These are phyloP conservation scores for Scatophagus argus DNA, from an alignment of 2,113 vertebrate species.

Conservation along the genomic window DNA sequence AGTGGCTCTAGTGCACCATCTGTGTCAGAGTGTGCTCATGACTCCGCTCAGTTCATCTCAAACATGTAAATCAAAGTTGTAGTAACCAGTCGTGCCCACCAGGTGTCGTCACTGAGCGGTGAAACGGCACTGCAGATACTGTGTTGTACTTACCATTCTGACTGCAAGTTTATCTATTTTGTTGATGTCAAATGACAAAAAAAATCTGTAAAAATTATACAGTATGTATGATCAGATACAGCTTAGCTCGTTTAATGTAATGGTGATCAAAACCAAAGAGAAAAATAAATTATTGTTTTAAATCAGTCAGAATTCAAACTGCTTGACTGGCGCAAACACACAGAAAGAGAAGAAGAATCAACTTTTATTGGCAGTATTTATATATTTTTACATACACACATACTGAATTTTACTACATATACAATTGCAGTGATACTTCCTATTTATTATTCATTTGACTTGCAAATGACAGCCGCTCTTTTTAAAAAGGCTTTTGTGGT, in stretches of 20 bases:
- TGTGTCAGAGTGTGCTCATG: slow-evolving; percentile 2
- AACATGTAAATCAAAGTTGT: background rate
- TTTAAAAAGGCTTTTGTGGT: background rate
- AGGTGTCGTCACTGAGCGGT: slow-evolving; percentile 53
- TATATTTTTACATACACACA: background rate
- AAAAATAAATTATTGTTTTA: no score
- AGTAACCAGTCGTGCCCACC: slow-evolving; percentile 21
- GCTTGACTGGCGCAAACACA: background rate
- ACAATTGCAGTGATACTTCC: background rate
- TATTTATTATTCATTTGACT: slow-evolving; percentile 45
- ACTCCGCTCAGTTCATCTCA: background rate
- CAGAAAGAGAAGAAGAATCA: no score
- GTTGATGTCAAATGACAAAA: background rate
- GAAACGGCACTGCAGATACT: background rate
- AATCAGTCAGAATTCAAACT: background rate
- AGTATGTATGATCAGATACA: background rate
- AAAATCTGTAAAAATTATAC: background rate
- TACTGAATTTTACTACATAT: no score
- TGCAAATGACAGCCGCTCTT: slow-evolving; percentile 38
- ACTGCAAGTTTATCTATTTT: background rate
- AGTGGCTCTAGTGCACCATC: slow-evolving; percentile 54
- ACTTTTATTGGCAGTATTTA: no score
- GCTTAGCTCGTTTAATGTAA: background rate
- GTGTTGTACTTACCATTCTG: background rate
- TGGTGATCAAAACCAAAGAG: background rate